Conservation (phyloP, 2,113 vertebrate species). For the Cricetomys ansorgei region DNA sequence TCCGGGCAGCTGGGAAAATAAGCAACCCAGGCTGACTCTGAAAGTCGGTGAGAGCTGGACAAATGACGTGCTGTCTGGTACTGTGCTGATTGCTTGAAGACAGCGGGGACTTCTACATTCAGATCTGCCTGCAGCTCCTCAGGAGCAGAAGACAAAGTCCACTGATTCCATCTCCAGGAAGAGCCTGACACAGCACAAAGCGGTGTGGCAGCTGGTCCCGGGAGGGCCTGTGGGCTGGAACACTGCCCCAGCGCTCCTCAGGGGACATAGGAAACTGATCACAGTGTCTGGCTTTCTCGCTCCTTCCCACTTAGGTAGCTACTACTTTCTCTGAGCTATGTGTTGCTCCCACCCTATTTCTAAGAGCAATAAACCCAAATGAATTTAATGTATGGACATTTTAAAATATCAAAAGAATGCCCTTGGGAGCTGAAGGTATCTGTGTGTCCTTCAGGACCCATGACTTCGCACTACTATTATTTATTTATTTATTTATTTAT, state of each 20-base stretch:
- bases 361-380: not conserved
- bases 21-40: constrained; percentile 1
- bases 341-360: not conserved
- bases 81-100: not conserved
- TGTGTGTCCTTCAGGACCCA: too few species aligned
- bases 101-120: constrained; percentile 46
- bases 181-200: constrained; percentile 70
- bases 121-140: constrained; percentile 49
- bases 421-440: accelerated
- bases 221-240: constrained; percentile 13
- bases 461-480: too few species aligned
- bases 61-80: not conserved
- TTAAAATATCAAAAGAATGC: not conserved
- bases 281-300: not conserved
- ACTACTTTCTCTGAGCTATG: not conserved
- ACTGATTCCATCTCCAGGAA: constrained; percentile 48
- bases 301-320: not conserved
- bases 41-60: constrained; percentile 38
- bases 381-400: not conserved
- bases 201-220: constrained; percentile 58
- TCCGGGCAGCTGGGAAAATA: constrained; percentile 13
- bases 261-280: not conserved
- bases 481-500: too few species aligned
- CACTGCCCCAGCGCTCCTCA: constrained; percentile 53
- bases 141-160: constrained; percentile 50